Percentiles rank a stretch among this genome's conserved stretches.
Conservation (phyloP, 2,797 vertebrate species). For the Australoheros facetus region DNA sequence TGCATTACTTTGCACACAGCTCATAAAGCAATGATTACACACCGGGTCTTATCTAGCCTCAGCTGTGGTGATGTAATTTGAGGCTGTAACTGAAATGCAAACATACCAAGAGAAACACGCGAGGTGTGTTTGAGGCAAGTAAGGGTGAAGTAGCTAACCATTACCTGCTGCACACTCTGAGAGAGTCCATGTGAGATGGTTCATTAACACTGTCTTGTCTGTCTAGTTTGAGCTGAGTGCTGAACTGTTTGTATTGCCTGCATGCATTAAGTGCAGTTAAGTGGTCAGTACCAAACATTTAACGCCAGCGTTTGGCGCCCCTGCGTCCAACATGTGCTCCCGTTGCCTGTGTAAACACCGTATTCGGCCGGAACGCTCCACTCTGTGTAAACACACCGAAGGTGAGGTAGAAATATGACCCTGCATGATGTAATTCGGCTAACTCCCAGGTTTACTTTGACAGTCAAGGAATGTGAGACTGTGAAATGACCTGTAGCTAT, state of each 20-base stretch:
- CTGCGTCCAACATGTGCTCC: conserved; percentile 11
- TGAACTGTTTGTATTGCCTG: conserved; percentile 49
- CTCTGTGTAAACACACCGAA: conserved; percentile 55
- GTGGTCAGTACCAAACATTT: conserved; percentile 30
- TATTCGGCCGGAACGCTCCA: conserved; percentile 10
- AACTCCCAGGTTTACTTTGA: conserved; percentile 37
- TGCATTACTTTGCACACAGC: conserved; percentile 43
- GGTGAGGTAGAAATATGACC: conserved; percentile 48
- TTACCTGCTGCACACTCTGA: conserved; percentile 8
- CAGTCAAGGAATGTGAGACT: conserved; percentile 13
- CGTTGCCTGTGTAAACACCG: conserved; percentile 59
- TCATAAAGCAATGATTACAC: conserved; percentile 67
- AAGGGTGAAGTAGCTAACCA: conserved; percentile 16
- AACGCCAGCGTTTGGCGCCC: conserved; percentile 45
- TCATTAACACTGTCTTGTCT: conserved; percentile 16
- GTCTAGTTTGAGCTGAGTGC: conserved; percentile 8
- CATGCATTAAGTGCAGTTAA: conserved; percentile 40
- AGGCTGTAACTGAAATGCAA: conserved; percentile 61
- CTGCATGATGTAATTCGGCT: conserved; percentile 52
- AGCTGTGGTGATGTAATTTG: conserved; percentile 65
- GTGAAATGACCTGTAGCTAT: conserved; percentile 15
- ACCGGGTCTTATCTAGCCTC: conserved; percentile 56
- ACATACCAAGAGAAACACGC: conserved; percentile 42
- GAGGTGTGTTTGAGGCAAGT: conserved; percentile 31
- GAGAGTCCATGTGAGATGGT: neutral